Evolutionary conservation across 2,113 vertebrate genomes (phyloP).

Genomic region (Calyptomena viridis): DNA sequence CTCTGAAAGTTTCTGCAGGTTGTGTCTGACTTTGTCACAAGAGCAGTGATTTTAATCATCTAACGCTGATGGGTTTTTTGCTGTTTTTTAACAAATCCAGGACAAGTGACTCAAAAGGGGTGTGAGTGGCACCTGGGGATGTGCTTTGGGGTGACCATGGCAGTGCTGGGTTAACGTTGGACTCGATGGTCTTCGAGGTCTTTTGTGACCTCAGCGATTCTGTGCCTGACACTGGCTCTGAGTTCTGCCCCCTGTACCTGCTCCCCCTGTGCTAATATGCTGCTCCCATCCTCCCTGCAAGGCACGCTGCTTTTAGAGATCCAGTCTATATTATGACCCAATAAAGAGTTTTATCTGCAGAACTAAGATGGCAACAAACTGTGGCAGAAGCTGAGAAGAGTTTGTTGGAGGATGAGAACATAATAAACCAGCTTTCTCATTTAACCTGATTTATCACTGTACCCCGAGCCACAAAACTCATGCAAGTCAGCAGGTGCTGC

Average conservation of each 20-base stretch:
- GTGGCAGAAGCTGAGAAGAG: background rate
- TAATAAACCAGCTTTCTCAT: conserved; percentile 36
- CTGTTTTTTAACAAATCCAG: background rate
- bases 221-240: background rate
- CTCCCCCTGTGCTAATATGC: background rate
- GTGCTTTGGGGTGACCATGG: background rate
- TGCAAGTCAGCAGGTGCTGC: background rate
- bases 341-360: conserved; percentile 47
- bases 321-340: conserved; percentile 8
- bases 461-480: background rate
- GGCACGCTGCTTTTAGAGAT: background rate
- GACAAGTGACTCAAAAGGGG: background rate
- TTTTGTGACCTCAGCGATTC: background rate
- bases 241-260: background rate
- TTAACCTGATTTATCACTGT: conserved; percentile 13
- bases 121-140: background rate
- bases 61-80: background rate
- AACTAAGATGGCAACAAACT: conserved; percentile 18
- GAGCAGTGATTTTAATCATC: no score
- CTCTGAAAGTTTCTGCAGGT: background rate
- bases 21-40: background rate
- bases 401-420: conserved; percentile 14
- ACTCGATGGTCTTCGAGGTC: background rate
- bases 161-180: background rate
- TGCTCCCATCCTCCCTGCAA: background rate